A percentile compares a stretch with the other conserved stretches of the same genome.
Evolutionary conservation across 2,113 vertebrate genomes (phyloP).

Genomic region (Leucoraja erinaceus): DNA sequence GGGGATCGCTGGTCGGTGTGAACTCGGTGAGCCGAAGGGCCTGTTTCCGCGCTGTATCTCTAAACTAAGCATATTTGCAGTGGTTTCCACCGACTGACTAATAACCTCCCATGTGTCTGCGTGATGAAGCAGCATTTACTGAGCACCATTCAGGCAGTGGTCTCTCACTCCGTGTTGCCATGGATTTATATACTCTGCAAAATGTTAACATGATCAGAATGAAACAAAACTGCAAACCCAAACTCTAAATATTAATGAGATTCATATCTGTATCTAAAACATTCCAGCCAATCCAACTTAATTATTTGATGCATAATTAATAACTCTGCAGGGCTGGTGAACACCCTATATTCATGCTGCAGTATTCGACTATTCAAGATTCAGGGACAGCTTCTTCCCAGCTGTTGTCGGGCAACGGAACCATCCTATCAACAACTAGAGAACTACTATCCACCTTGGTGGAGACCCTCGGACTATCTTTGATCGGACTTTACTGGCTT

Average conservation of each 20-base stretch:
- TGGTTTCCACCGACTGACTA: not conserved
- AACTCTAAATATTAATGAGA: not conserved
- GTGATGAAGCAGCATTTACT: not conserved
- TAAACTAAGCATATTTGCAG: not conserved
- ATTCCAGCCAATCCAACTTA: not conserved
- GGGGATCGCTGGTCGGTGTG: too few species aligned
- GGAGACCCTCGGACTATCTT: too few species aligned
- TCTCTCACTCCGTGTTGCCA: not conserved
- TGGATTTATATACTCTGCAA: not conserved
- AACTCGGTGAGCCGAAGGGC: too few species aligned
- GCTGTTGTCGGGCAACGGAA: too few species aligned
- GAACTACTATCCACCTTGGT: too few species aligned
- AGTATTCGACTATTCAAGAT: not conserved
- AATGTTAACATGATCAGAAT: not conserved
- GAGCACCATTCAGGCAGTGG: not conserved
- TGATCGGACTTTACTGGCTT: too few species aligned
- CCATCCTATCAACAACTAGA: too few species aligned
- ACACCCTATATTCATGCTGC: not conserved
- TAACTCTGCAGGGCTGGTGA: not conserved
- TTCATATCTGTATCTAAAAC: conserved; percentile 16
- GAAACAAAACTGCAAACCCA: not conserved
- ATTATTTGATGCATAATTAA: conserved; percentile 34
- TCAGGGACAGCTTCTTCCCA: too few species aligned
- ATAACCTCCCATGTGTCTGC: not conserved
- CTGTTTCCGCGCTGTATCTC: too few species aligned